A percentile compares a stretch with the other conserved stretches of the same genome.
Evolutionary conservation across 2,888 invertebrate species (phyloP).

Genomic region (Folsomia manolachei): DNA sequence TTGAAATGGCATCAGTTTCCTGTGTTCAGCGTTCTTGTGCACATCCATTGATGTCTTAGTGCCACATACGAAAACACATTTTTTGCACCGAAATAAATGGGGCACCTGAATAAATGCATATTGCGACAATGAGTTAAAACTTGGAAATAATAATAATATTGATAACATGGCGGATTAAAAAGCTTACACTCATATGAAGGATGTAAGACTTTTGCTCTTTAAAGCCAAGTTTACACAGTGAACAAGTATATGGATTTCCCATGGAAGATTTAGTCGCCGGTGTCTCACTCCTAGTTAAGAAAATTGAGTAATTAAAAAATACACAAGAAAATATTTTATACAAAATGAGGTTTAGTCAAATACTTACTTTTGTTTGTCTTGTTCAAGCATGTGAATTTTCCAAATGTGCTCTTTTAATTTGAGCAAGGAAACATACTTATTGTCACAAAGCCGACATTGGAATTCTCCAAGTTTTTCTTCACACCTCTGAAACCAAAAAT

Average conservation of each 20-base stretch:
- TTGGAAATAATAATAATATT: background rate
- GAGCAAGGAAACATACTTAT: background rate
- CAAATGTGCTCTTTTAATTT: conserved; percentile 17
- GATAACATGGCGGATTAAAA: background rate
- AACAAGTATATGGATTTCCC: background rate
- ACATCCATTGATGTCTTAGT: background rate
- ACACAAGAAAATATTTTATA: background rate
- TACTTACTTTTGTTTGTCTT: background rate
- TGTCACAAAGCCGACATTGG: background rate
- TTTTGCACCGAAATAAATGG: conserved; percentile 13
- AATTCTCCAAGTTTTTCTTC: background rate
- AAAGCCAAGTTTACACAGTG: conserved; percentile 2
- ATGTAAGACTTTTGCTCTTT: conserved; percentile 1
- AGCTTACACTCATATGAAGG: conserved; percentile 15
- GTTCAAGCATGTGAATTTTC: background rate
- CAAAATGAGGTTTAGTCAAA: too few relatives aligned
- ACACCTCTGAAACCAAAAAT: conserved; percentile 1
- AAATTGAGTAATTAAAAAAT: background rate
- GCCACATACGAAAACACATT: conserved; percentile 5
- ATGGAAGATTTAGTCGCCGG: background rate
- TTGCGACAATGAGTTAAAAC: background rate
- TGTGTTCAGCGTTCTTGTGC: background rate
- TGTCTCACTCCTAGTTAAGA: background rate
- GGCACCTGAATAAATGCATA: conserved; percentile 5
- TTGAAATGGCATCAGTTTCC: background rate